phyloP scores from a whole-genome alignment of 2,888 invertebrate genomes.

The Apamea epomidion region DNA sequence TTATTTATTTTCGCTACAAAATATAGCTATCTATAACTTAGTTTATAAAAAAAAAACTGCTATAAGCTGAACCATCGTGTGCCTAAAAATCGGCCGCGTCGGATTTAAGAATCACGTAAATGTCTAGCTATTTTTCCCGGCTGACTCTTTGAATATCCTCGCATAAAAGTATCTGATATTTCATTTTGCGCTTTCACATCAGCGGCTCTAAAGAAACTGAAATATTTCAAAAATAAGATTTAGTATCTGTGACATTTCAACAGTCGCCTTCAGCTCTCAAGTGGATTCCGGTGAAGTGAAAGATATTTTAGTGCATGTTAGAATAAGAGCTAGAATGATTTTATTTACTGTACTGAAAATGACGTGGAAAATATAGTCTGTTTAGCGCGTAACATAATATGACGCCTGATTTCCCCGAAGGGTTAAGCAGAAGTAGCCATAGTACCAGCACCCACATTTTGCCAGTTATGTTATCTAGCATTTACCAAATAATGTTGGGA shows the following conservation, averaged over 20 bases:
- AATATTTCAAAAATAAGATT: slow-evolving; percentile 42
- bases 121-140: neutral
- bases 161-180: slow-evolving; percentile 12
- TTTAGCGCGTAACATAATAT: neutral
- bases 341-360: slow-evolving; percentile 11
- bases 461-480: neutral
- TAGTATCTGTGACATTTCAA: slow-evolving; percentile 43
- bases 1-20: no score
- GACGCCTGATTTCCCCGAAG: neutral
- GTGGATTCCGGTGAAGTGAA: slow-evolving; percentile 38
- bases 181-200: slow-evolving; percentile 35
- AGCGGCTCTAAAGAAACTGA: slow-evolving; percentile 20
- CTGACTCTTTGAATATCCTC: slow-evolving; percentile 8
- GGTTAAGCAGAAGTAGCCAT: no score
- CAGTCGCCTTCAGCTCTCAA: slow-evolving; percentile 27
- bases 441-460: no score
- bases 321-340: slow-evolving; percentile 28
- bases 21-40: no score
- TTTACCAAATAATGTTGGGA: neutral
- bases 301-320: slow-evolving; percentile 19
- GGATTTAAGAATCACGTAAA: neutral
- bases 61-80: neutral
- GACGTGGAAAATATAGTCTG: neutral
- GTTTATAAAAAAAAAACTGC: neutral
- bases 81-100: neutral